A percentile compares a stretch with the other conserved stretches of the same genome.
These are phyloP conservation scores for Dugesia japonica DNA, from an alignment of 2,888 invertebrate species.

Conservation along the genomic window DNA sequence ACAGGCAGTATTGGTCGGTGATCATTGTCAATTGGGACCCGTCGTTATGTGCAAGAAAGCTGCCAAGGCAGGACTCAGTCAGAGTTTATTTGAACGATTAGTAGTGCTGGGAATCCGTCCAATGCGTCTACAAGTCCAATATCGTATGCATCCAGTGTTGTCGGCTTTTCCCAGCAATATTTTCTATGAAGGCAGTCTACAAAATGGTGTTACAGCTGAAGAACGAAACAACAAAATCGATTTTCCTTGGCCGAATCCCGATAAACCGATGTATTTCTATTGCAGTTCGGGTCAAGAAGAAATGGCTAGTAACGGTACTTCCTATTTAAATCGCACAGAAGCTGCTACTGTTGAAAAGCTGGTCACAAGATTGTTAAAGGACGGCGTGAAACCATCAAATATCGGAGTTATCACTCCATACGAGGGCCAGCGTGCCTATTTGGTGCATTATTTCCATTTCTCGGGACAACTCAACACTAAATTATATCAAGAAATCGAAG, in stretches of 20 bases:
- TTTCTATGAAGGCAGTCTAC: constrained; percentile 93
- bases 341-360: constrained; percentile 88
- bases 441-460: constrained; percentile 94
- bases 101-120: constrained; percentile 91
- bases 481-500: constrained; percentile 84
- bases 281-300: constrained; percentile 89
- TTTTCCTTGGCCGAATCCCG: constrained; percentile 83
- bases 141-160: constrained; percentile 94
- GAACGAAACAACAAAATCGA: constrained; percentile 74
- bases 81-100: constrained; percentile 84
- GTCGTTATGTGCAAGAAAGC: constrained; percentile 99
- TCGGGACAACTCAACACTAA: constrained; percentile 89
- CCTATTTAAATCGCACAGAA: constrained; percentile 84
- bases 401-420: constrained; percentile 92
- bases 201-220: constrained; percentile 89
- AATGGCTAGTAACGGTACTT: constrained; percentile 92
- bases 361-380: constrained; percentile 61
- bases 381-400: constrained; percentile 87
- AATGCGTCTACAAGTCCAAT: constrained; percentile 79
- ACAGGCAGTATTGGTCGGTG: constrained; percentile 54
- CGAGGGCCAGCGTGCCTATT: constrained; percentile 87
- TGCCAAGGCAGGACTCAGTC: constrained; percentile 82
- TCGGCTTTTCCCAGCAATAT: constrained; percentile 95
- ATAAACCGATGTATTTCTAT: constrained; percentile 96
- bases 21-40: constrained; percentile 94